Evolutionary conservation across 2,113 vertebrate genomes (phyloP).

Genomic region (Rhynchopsitta pachyrhyncha): DNA sequence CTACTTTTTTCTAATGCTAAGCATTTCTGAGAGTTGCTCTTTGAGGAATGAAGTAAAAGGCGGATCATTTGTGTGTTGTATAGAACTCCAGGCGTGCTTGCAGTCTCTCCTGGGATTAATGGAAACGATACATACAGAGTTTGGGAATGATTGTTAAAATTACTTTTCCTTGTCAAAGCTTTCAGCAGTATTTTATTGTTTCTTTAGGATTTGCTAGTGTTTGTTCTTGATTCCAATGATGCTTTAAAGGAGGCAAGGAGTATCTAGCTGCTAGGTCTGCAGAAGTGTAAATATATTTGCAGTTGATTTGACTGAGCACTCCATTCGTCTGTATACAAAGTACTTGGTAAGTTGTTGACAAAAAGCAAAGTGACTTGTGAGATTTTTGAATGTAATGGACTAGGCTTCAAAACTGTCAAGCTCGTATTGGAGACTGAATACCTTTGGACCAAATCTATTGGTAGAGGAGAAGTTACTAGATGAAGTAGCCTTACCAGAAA

Average conservation of each 20-base stretch:
- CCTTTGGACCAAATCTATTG: constrained; percentile 42
- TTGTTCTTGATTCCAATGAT: constrained; percentile 26
- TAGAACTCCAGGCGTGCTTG: background rate
- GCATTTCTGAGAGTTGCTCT: background rate
- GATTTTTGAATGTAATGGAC: constrained; percentile 35
- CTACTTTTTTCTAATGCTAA: background rate
- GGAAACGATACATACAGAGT: background rate
- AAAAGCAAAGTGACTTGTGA: constrained; percentile 9
- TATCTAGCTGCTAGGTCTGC: constrained; percentile 28
- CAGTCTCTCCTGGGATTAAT: background rate
- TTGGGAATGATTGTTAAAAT: background rate
- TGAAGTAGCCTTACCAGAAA: constrained; percentile 53
- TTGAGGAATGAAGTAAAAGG: background rate
- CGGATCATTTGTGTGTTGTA: background rate
- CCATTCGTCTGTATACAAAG: constrained; percentile 31
- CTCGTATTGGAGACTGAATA: background rate
- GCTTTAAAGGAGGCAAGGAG: constrained; percentile 38
- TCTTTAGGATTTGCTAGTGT: constrained; percentile 6
- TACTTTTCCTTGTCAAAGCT: background rate
- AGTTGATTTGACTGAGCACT: constrained; percentile 4
- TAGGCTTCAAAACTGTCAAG: constrained; percentile 11
- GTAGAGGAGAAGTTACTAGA: background rate
- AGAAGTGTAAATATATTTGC: constrained; percentile 46
- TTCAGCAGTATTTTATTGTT: constrained; percentile 28
- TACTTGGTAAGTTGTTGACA: background rate